phyloP scores from a whole-genome alignment of 2,113 vertebrate species.

The Chaetodon auriga region DNA sequence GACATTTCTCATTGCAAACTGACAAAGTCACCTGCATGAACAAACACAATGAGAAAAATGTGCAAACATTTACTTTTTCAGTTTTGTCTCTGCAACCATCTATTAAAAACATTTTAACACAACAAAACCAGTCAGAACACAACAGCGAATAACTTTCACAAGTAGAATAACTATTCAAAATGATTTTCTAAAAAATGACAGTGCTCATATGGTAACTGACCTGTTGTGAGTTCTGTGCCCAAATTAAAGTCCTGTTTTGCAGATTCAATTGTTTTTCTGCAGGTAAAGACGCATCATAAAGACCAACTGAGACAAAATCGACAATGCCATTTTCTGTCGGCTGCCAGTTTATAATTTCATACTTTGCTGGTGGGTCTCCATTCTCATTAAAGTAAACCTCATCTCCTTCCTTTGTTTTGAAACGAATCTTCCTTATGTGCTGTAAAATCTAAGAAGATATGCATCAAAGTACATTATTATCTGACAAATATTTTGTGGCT shows the following conservation, averaged over 20 bases:
- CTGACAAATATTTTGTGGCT: not conserved
- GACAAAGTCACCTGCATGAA: constrained; percentile 72
- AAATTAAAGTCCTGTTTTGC: constrained; percentile 65
- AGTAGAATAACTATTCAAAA: not conserved
- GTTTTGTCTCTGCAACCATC: constrained; percentile 39
- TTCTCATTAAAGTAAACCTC: constrained; percentile 79
- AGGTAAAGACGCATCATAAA: constrained; percentile 76
- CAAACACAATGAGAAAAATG: not conserved
- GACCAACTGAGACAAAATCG: constrained; percentile 77
- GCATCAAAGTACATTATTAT: not conserved
- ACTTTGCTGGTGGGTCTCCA: constrained; percentile 79
- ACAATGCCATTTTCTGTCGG: constrained; percentile 48
- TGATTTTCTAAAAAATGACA: not conserved
- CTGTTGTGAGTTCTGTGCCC: constrained; percentile 68
- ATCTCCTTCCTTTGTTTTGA: constrained; percentile 80
- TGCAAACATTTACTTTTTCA: no score
- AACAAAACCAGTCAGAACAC: constrained; percentile 63
- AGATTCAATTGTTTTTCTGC: constrained; percentile 61
- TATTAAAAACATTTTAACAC: not conserved
- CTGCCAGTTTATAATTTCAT: constrained; percentile 85
- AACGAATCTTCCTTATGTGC: constrained; percentile 63
- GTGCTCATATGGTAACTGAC: constrained; percentile 21
- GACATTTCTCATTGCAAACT: constrained; percentile 59
- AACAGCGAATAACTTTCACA: not conserved
- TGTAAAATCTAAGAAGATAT: constrained; percentile 67